Evolutionary conservation across 2,113 vertebrate species (phyloP), one percentile per base, ranked within the genome.

Genomic region (Nesoenas mayeri): DNA sequence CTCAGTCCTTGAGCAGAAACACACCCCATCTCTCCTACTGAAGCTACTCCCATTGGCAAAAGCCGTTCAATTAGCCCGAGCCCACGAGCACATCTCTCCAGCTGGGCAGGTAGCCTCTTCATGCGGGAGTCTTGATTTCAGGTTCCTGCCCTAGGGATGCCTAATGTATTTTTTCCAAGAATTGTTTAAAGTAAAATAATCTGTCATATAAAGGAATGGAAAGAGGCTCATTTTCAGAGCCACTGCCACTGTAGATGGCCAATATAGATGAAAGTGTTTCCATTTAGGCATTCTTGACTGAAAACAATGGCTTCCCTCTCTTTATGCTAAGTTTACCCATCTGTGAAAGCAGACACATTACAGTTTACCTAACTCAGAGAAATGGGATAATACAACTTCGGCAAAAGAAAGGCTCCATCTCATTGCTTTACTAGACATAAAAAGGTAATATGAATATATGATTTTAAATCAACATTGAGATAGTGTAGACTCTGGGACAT

Each of bases 351-450:
- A 95, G 91, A 95, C 71, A 94, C 44, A 94, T 95, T 91, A 79
- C 62, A 85, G 54, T 96, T 93, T 93, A 79, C 85, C 94, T 96
- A 96, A 94, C 91, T 94, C 93, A 95, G 93, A 96, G 94, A 95
- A 94, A 96, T 96, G 95, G 62, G 74, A 70, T 97, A 96, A 91
- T 94, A 91, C 67, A 79, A 36, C 78, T 73, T 95, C 54, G 78
- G 53, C 84, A 92, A 87, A 95, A 78, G 73, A 95, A 94, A 93
- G 64, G 21, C 56, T 95, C 84, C 36, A 92, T 89, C 58, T 73
- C 40, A 34, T 69, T 89, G 66, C 84, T 79, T 88, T 96, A 88
- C 87, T 88, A 91, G 89, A 82, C 85, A 94, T 89, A 94, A 91
- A 95, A 95, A 88, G 34, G 47, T 82, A 94, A 96, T 95, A 88